Evolutionary conservation across 2,113 vertebrate genomes (phyloP).

Genomic region (Pseudorhombus dupliciocellatus): DNA sequence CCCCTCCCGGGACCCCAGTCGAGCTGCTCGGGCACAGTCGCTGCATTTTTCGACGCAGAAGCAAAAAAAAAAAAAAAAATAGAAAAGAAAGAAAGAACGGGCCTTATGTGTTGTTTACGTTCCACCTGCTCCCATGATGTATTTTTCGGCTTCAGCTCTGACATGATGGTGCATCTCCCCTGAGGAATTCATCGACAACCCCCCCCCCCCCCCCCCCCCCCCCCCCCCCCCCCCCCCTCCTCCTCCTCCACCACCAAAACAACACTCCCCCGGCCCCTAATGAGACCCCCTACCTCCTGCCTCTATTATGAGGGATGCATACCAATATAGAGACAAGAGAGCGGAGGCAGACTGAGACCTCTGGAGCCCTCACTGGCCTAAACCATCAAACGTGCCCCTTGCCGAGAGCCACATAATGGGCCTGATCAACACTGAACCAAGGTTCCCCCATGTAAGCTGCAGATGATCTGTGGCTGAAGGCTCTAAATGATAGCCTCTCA

Average conservation of each 20-base stretch:
- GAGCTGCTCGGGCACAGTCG: neutral
- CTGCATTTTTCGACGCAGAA: neutral
- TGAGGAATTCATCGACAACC: constrained; percentile 52
- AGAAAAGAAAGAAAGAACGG: too few species aligned
- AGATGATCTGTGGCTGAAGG: constrained; percentile 73
- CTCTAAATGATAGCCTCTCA: constrained; percentile 76
- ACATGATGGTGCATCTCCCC: constrained; percentile 67
- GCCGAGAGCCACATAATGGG: constrained; percentile 61
- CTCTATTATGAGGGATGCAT: constrained; percentile 71
- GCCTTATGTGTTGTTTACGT: neutral
- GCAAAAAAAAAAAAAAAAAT: too few species aligned
- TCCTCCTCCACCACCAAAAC: constrained; percentile 26
- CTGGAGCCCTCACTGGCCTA: constrained; percentile 47
- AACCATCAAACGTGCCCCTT: constrained; percentile 61
- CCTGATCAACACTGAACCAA: constrained; percentile 70
- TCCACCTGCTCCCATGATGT: constrained; percentile 41
- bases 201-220: constrained; percentile 5
- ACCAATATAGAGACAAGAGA: constrained; percentile 65
- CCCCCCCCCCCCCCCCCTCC: constrained; percentile 2
- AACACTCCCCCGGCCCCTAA: constrained; percentile 62
- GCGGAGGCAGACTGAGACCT: constrained; percentile 67
- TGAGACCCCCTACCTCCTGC: constrained; percentile 73
- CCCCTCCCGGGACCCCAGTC: neutral
- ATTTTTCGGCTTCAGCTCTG: constrained; percentile 31
- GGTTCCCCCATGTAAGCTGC: constrained; percentile 60